Percentiles rank a stretch among this genome's conserved stretches.
Conservation (phyloP, 2,113 vertebrate genomes). For the Aptenodytes patagonicus region DNA sequence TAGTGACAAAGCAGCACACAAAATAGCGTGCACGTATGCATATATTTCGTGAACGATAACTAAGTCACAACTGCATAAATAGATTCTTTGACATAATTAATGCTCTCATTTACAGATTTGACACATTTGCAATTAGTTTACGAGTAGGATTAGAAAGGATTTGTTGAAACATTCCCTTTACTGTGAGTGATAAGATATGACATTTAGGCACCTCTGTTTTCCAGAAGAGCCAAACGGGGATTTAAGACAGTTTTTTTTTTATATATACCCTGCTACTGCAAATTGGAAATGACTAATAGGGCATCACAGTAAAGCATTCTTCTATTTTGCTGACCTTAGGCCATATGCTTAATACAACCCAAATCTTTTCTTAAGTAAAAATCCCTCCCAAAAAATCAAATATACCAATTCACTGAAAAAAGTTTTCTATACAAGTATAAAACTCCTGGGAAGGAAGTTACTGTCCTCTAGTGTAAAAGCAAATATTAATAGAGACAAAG, state of each 20-base stretch:
- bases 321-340: not conserved
- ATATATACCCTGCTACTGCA: not conserved
- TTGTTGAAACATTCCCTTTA: not conserved
- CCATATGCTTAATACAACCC: not conserved
- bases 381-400: not conserved
- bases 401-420: not conserved
- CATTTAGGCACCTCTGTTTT: not conserved
- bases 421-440: not conserved
- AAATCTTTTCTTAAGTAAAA: not conserved
- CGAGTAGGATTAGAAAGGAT: not conserved
- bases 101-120: not conserved
- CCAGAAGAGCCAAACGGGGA: not conserved
- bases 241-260: not conserved
- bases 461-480: not conserved
- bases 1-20: not conserved
- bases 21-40: not conserved
- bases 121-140: not conserved
- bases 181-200: not conserved
- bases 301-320: not conserved
- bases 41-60: not conserved
- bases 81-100: constrained; percentile 3
- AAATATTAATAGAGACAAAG: not conserved
- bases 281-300: not conserved
- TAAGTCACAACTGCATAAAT: not conserved
- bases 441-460: not conserved